Evolutionary conservation across 2,888 invertebrate genomes (phyloP).

Genomic region (Andrena flavipes): DNA sequence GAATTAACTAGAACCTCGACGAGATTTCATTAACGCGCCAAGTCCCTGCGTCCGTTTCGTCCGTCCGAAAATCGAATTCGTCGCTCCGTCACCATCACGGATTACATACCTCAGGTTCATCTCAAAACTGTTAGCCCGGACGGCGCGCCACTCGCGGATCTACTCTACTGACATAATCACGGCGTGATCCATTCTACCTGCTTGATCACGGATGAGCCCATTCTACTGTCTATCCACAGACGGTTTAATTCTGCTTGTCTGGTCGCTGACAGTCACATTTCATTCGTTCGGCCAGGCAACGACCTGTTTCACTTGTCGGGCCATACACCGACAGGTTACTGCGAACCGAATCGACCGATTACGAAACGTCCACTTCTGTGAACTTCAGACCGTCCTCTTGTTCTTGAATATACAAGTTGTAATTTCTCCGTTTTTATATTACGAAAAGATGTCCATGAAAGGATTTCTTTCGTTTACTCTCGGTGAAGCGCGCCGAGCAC

Average conservation of each 20-base stretch:
- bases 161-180: slow-evolving; percentile 24
- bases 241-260: slow-evolving; percentile 24
- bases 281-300: neutral
- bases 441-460: too few species aligned
- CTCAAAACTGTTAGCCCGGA: neutral
- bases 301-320: neutral
- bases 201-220: neutral
- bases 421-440: too few species aligned
- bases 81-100: neutral
- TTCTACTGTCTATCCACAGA: neutral
- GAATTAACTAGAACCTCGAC: slow-evolving; percentile 25
- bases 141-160: neutral
- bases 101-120: neutral
- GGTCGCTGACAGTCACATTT: slow-evolving; percentile 14
- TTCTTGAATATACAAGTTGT: too few species aligned
- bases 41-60: slow-evolving; percentile 21
- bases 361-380: neutral
- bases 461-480: too few species aligned
- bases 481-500: too few species aligned
- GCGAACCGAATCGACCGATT: too few species aligned
- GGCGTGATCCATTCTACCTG: neutral
- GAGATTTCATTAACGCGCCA: slow-evolving; percentile 19
- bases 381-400: neutral
- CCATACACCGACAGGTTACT: neutral
- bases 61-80: neutral